These are phyloP conservation scores for Pimpla rufipes DNA, from an alignment of 2,888 invertebrate species.

Conservation along the genomic window DNA sequence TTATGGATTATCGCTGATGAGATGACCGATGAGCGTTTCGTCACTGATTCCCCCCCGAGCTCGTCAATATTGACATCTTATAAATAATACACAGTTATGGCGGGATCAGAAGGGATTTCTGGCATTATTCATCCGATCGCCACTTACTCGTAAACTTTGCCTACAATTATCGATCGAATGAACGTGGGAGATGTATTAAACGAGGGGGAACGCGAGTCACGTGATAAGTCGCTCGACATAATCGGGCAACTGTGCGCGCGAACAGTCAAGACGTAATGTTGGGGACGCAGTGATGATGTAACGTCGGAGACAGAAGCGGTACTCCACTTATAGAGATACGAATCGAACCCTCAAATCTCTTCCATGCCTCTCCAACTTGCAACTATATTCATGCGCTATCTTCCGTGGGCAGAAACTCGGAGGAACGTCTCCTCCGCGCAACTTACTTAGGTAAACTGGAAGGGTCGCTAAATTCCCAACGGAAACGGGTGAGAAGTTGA, in stretches of 20 bases:
- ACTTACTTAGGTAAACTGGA: conserved; percentile 52
- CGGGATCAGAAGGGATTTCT: no score
- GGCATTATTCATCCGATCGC: no score
- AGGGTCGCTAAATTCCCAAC: conserved; percentile 54
- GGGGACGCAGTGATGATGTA: neutral
- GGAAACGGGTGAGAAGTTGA: conserved; percentile 59
- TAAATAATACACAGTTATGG: no score
- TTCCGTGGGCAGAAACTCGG: conserved; percentile 45
- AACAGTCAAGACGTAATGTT: neutral
- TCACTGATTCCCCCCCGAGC: conserved; percentile 33
- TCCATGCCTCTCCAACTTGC: conserved; percentile 6
- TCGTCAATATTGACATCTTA: conserved; percentile 53
- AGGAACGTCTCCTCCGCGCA: conserved; percentile 20
- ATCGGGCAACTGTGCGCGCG: neutral
- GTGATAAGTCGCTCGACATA: neutral
- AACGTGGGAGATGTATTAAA: no score
- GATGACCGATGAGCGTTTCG: conserved; percentile 33
- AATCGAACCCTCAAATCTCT: conserved; percentile 57
- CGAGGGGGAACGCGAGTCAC: neutral
- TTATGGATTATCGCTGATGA: conserved; percentile 34
- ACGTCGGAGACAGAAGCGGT: neutral
- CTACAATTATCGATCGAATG: no score
- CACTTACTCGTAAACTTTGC: no score
- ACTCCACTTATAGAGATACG: conserved; percentile 46
- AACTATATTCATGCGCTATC: conserved; percentile 29